phyloP scores from a whole-genome alignment of 2,113 vertebrate species.

The Gymnogyps californianus region DNA sequence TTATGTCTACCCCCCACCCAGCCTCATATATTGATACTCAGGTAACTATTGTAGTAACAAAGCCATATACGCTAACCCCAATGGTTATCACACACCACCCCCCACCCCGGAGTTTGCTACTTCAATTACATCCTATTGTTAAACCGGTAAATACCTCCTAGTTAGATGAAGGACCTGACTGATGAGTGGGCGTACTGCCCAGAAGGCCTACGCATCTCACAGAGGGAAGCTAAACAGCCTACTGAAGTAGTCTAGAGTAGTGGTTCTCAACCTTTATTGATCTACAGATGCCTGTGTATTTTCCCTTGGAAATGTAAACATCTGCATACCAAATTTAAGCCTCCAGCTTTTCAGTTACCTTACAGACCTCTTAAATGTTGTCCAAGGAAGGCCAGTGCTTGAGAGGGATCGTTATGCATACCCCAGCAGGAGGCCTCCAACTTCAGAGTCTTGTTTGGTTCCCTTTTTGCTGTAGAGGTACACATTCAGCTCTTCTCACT shows the following conservation, averaged over 20 bases:
- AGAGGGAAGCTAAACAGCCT: neutral
- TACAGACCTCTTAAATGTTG: neutral
- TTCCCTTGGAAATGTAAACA: slow-evolving; percentile 23
- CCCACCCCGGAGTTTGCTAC: fast-evolving
- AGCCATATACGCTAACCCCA: neutral
- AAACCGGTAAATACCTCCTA: neutral
- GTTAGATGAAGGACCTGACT: neutral
- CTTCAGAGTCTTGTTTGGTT: neutral
- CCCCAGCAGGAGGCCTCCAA: neutral
- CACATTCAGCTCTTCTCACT: neutral
- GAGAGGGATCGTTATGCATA: neutral
- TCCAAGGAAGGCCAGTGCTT: neutral
- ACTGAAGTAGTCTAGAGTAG: neutral
- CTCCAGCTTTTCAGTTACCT: neutral
- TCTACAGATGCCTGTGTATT: neutral
- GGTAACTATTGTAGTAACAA: neutral
- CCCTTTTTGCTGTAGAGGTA: neutral
- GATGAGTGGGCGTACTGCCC: neutral
- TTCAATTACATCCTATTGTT: neutral
- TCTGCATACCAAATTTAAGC: neutral
- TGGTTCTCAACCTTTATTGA: slow-evolving; percentile 35
- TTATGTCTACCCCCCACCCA: neutral
- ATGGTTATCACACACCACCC: neutral
- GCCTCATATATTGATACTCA: fast-evolving
- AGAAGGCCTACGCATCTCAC: neutral